Base-by-base conservation (phyloP, 2,888 invertebrate genomes). In the Slavum lentiscoides region DNA sequence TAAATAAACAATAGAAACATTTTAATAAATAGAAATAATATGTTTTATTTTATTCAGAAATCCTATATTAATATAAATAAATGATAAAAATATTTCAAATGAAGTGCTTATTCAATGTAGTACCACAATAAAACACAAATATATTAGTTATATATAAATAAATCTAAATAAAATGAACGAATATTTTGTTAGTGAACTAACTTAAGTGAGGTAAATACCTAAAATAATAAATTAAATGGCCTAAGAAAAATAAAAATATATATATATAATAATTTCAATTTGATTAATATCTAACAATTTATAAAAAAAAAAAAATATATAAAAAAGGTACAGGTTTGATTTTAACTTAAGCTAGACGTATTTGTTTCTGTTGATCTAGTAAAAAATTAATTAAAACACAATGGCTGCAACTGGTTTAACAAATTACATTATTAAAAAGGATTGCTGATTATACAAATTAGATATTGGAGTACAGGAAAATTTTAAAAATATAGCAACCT, bases 11-110 rank as follows among this genome's bases (percentile, higher is more conserved):
- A 53, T 30, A n/a, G 0, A 1, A 8, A 64, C 9, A 37, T 37
- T n/a, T 76, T 8, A 55, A 75, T 66, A 67, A 74, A 66, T 74
- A n/a, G 67, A 75, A 75, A 68, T 74, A 55, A 74, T 75, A 68
- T 13, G 59, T 30, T 68, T 68, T 67, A 75, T 75, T 75, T 68
- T 59, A 76, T 68, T 49, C 59, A 59, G 43, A 49, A 17, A 76
- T 30, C 21, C 59, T 76, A 68, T 59, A 59, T 74, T 23, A 43
- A 73, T 61, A 72, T 72, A 43, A 72, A 66, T 74, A 55, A 64
- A 6, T 6, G 49, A 67, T 75, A 39, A 58, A 66, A 15, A 23
- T 43, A 59, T 68, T 49, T 66, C 58, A 66, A 55, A 58, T 58
- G 7, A 68, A 9, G 75, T 76, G 75, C 75, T 67, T 58, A 55